Conservation (phyloP, 2,888 invertebrate species). For the Pseudococcus longispinus region DNA sequence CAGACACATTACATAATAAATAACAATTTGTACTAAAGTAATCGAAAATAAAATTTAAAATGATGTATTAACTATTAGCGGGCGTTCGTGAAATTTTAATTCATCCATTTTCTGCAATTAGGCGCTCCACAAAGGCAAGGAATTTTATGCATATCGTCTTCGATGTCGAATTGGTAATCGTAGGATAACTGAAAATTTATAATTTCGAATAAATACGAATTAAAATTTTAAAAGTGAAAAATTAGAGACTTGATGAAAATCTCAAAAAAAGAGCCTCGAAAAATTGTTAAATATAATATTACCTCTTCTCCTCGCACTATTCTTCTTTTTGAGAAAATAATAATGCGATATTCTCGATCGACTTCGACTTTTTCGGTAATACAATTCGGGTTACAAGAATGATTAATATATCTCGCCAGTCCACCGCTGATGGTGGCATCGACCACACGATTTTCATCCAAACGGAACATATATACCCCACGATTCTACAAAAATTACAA, state of each 20-base stretch:
- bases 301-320: constrained; percentile 98
- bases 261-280: no score
- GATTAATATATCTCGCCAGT: constrained; percentile 96
- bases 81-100: constrained; percentile 66
- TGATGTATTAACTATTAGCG: not conserved
- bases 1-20: constrained; percentile 48
- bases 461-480: constrained; percentile 97
- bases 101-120: constrained; percentile 99
- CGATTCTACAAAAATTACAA: constrained; percentile 73
- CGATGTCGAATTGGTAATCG: constrained; percentile 97
- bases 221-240: not conserved
- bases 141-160: constrained; percentile 98
- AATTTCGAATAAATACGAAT: not conserved
- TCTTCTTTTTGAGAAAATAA: constrained; percentile 96
- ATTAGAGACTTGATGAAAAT: not conserved
- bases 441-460: constrained; percentile 96
- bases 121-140: constrained; percentile 98
- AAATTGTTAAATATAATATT: constrained; percentile 53
- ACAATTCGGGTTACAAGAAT: constrained; percentile 99
- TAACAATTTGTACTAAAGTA: constrained; percentile 52
- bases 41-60: not conserved
- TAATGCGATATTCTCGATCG: constrained; percentile 93
- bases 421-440: constrained; percentile 98
- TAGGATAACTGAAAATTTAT: constrained; percentile 74
- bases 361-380: constrained; percentile 98